Evolutionary conservation across 1,140 invertebrate genomes (phyloP).

Genomic region (Papilio machaon): DNA sequence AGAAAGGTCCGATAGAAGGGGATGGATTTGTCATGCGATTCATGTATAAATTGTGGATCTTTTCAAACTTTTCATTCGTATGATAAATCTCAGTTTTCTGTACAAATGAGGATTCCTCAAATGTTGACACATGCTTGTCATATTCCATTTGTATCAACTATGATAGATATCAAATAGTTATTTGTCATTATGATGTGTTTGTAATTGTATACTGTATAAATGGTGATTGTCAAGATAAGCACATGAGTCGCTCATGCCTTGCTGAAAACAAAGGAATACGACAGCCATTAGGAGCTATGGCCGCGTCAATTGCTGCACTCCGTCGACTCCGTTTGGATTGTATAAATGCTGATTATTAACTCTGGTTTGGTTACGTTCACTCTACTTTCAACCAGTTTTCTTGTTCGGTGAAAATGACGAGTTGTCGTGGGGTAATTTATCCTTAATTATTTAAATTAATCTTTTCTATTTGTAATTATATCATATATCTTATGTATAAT

Average conservation of each 20-base stretch:
- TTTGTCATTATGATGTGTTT: constrained; percentile 17
- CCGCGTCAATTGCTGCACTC: constrained; percentile 28
- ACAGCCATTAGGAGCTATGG: constrained; percentile 14
- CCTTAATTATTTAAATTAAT: neutral
- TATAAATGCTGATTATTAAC: constrained; percentile 30
- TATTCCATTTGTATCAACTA: constrained; percentile 20
- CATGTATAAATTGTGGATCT: neutral
- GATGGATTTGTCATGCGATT: neutral
- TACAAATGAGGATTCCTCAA: neutral
- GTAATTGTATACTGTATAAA: constrained; percentile 7
- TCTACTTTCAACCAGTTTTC: constrained; percentile 8
- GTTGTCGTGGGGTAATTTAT: neutral
- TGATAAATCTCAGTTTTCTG: neutral
- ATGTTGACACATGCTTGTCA: constrained; percentile 2
- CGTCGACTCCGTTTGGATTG: constrained; percentile 2
- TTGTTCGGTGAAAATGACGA: neutral
- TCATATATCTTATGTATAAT: too few species aligned
- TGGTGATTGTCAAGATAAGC: constrained; percentile 25
- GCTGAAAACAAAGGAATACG: constrained; percentile 13
- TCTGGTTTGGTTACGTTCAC: neutral
- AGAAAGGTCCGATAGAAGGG: too few species aligned
- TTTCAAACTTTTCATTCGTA: neutral
- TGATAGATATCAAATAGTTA: constrained; percentile 13
- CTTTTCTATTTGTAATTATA: neutral
- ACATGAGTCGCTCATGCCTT: neutral